Evolutionary conservation across 64 coral and sea anemone species (phyloP).

Genomic region (Stichodactyla mertensii): DNA sequence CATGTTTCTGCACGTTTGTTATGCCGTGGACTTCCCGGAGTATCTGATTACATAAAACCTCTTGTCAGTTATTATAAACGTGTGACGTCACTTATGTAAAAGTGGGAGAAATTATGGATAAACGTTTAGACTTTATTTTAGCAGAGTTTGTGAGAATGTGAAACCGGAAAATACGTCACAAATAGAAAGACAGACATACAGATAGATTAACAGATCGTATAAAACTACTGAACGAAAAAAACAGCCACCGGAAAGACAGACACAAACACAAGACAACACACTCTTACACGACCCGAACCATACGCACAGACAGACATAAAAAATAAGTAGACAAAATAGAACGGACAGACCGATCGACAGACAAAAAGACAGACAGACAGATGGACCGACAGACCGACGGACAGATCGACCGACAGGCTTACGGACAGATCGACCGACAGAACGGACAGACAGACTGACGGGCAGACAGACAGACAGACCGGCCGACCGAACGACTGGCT

Average conservation of each 20-base stretch:
- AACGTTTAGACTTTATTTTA: no score
- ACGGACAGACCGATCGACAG: not conserved
- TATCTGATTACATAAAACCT: not conserved
- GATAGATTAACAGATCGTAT: not conserved
- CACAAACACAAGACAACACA: no score
- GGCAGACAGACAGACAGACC: no score
- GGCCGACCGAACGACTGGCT: not conserved
- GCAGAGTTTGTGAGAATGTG: no score
- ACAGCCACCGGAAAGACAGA: not conserved
- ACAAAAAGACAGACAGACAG: not conserved
- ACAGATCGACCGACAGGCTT: not conserved
- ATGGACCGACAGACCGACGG: not conserved
- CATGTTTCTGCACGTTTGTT: constrained; percentile 2
- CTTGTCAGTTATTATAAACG: no score
- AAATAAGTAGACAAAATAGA: no score
- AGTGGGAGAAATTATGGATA: no score
- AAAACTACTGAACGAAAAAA: not conserved
- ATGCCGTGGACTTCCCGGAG: constrained; percentile 5
- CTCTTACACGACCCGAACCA: no score
- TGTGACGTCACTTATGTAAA: no score
- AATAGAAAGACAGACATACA: no score
- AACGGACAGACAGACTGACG: not conserved
- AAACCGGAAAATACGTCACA: no score
- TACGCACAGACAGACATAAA: no score
- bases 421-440: not conserved